Base-by-base conservation (phyloP, 2,888 invertebrate genomes). In the Nemoura dubitans region DNA sequence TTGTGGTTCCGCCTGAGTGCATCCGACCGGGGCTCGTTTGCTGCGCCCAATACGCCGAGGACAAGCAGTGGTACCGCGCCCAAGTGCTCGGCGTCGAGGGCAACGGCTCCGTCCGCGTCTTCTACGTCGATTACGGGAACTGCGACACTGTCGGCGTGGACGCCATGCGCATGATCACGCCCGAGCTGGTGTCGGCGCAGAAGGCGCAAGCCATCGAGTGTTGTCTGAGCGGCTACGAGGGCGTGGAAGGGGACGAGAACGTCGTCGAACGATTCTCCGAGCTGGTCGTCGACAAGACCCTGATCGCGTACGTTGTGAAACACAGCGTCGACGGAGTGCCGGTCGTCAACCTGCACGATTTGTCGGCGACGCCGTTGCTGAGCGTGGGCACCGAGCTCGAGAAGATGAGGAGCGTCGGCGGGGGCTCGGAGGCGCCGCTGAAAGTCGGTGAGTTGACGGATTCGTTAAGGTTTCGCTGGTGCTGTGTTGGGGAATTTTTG, bases 91-190 rank as follows among this genome's bases (percentile, higher is more conserved):
- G 95, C 3, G 93, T 93, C 43, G 93, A 92, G 0, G 92, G 92
- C 5, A 92, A 92, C 59, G 94, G 94, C 88, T 36, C 36, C 10
- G 93, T 95, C 0, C 92, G 94, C 86, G 96, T 99, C 0, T 93
- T 95, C 0, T 99, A 98, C 92, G 95, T 99, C 25, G 99, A 99
- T 92, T 99, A 97, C 92, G 99, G 99, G 6, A 99, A 99, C 92
- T 96, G 97, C 90, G 98, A 98, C 90, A 93, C 93, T n/a, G 94
- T 97, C 0, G 91, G 93, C 7, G 90, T 93, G 0, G 92, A 93
- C 16, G 92, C 94, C 76, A 91, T 97, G 36, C 94, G 95, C 87
- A 92, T 93, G 28, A 95, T 97, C 29, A 93, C 94, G 3, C 93
- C 94, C 3, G 94, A 95, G 86, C 92, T 95, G 88, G 92, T 96